These are phyloP conservation scores for Berghia stephanieae DNA, from an alignment of 1,140 invertebrate genomes.

Conservation along the genomic window DNA sequence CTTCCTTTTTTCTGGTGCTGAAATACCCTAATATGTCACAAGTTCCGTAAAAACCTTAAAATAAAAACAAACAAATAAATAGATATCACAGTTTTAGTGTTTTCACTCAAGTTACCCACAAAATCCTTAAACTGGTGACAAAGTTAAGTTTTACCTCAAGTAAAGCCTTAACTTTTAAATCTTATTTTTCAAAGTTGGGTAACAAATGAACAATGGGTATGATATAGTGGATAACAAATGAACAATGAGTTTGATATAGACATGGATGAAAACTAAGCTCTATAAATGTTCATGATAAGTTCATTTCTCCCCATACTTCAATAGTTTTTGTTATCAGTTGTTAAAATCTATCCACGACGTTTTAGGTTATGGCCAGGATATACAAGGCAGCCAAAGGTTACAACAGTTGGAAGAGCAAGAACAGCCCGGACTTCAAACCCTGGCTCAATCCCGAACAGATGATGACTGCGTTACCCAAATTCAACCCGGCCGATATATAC, in stretches of 20 bases:
- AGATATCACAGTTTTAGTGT: no score
- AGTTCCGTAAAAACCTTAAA: no score
- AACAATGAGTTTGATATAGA: background rate
- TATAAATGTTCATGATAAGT: background rate
- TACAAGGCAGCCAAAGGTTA: conserved; percentile 83
- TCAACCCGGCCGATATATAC: conserved; percentile 49
- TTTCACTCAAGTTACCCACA: no score
- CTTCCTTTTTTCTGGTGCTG: no score
- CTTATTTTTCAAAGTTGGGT: no score
- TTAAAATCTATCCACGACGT: background rate
- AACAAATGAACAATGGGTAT: no score
- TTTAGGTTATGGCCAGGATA: conserved; percentile 78
- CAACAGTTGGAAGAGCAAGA: conserved; percentile 80
- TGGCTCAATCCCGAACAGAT: conserved; percentile 89
- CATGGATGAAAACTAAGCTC: background rate
- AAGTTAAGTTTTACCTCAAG: no score
- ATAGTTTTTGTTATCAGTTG: background rate
- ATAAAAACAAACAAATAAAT: no score
- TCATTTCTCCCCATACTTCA: background rate
- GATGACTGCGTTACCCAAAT: conserved; percentile 45
- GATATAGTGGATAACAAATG: no score
- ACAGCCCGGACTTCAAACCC: conserved; percentile 81
- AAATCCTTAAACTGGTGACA: no score
- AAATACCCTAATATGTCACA: no score
- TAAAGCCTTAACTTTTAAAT: no score